phyloP scores from a whole-genome alignment of 2,888 invertebrate species.

The Sinotaia quadrata region DNA sequence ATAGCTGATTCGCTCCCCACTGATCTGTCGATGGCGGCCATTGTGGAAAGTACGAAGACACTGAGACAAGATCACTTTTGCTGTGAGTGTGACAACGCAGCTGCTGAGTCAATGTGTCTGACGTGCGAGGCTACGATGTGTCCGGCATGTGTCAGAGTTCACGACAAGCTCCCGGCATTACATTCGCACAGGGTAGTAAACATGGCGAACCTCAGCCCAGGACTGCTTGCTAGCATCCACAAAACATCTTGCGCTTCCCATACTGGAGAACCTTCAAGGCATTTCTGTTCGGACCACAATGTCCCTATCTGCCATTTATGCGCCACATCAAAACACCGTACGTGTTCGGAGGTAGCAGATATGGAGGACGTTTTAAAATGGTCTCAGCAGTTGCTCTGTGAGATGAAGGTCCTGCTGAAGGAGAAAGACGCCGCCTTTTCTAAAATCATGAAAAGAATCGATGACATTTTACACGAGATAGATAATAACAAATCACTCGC shows the following conservation, averaged over 20 bases:
- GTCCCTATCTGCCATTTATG: too few relatives aligned
- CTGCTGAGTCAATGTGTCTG: slow-evolving; percentile 3
- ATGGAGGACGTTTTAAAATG: too few relatives aligned
- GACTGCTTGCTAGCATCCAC: neutral
- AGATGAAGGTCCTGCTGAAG: too few relatives aligned
- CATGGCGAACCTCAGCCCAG: neutral
- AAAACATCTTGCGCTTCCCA: neutral
- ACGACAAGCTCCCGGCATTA: neutral
- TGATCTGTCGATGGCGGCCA: neutral
- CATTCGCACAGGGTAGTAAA: neutral
- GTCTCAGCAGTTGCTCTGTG: too few relatives aligned
- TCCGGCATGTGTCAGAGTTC: neutral
- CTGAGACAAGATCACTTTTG: slow-evolving; percentile 1
- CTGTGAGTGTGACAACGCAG: neutral
- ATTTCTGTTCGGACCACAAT: neutral
- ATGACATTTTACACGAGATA: too few relatives aligned
- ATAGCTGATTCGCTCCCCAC: neutral
- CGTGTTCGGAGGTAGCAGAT: too few relatives aligned
- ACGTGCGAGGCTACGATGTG: slow-evolving; percentile 8
- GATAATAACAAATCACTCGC: too few relatives aligned
- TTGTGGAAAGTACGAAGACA: neutral
- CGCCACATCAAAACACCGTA: too few relatives aligned
- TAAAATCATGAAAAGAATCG: too few relatives aligned
- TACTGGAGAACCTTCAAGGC: neutral
- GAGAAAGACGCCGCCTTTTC: too few relatives aligned